Conservation (phyloP, 2,888 invertebrate species). For the Microctonus hyperodae region DNA sequence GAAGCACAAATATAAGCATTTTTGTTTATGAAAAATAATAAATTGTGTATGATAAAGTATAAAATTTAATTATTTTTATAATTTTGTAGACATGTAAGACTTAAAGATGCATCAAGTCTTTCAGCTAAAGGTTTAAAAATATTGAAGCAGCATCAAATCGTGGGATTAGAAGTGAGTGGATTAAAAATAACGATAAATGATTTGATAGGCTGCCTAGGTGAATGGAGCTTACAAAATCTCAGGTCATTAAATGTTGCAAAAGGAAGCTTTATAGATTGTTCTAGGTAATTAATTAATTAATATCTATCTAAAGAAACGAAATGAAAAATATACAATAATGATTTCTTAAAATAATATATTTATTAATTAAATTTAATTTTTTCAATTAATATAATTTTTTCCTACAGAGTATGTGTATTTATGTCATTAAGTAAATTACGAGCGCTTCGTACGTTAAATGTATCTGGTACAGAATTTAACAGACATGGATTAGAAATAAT, state of each 20-base stretch:
- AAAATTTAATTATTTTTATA: too few species aligned
- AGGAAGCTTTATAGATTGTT: constrained; percentile 70
- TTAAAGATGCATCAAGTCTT: constrained; percentile 69
- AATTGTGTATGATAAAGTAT: too few species aligned
- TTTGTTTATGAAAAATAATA: too few species aligned
- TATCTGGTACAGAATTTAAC: constrained; percentile 75
- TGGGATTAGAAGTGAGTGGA: constrained; percentile 69
- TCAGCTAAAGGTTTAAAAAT: constrained; percentile 69
- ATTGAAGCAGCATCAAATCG: constrained; percentile 70
- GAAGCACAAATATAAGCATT: too few species aligned
- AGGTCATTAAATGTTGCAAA: constrained; percentile 69
- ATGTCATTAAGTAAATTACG: constrained; percentile 70
- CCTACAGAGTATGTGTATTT: constrained; percentile 66
- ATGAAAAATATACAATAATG: background rate
- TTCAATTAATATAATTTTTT: constrained; percentile 15
- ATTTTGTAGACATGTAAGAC: constrained; percentile 64
- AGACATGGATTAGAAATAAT: constrained; percentile 71
- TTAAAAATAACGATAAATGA: constrained; percentile 69
- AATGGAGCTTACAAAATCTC: constrained; percentile 72
- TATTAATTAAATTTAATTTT: constrained; percentile 3
- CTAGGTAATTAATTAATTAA: constrained; percentile 59
- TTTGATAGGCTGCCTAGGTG: constrained; percentile 71
- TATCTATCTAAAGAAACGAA: constrained; percentile 36
- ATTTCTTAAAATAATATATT: background rate
- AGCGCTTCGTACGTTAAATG: constrained; percentile 69